Evolutionary conservation across 2,888 invertebrate species (phyloP), one percentile per base, ranked within the genome.

Genomic region (Arctia plantaginis): DNA sequence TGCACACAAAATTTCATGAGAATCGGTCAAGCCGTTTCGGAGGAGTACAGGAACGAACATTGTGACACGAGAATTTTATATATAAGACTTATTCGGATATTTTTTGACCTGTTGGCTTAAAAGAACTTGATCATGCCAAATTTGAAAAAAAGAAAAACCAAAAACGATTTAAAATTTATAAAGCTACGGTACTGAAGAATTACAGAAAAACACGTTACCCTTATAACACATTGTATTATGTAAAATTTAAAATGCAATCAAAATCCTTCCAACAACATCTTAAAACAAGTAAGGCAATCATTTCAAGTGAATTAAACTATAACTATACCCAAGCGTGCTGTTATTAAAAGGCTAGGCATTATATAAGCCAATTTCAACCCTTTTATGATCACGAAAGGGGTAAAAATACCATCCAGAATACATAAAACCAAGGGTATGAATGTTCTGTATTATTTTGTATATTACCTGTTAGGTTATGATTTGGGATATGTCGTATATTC

Each of bases 281-380:
- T 47, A 30, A 47, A 67, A 33, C 33, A 27, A 47, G 23, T 47
- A 23, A 67, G 12, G 47, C 33, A 33, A 67, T 67, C 23, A 23
- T 33, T 33, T 67, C 67, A 67, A 47, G 67, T 47, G 47, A 67
- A 30, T 47, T 33, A 47, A 47, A 79, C 68, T 76, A 78, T n/a
- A 78, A 79, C 77, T 75, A 73, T 79, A 18, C 77, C 78, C 65
- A 77, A 82, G 82, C 77, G 75, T 78, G 75, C 75, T 74, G 75
- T 86, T 88, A 88, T 86, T 83, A 86, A 86, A 82, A 82, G 80
- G 81, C 80, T 80, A 76, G 77, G 74, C 81, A 83, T 83, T 84
- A 81, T 83, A 85, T 80, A 74, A 74, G 80, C 78, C 80, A 76
- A 85, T 88, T 85, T 81, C 79, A 73, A 77, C 80, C 83, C 81